Conservation (phyloP, 1,140 invertebrate species). For the Megalopta genalis region DNA sequence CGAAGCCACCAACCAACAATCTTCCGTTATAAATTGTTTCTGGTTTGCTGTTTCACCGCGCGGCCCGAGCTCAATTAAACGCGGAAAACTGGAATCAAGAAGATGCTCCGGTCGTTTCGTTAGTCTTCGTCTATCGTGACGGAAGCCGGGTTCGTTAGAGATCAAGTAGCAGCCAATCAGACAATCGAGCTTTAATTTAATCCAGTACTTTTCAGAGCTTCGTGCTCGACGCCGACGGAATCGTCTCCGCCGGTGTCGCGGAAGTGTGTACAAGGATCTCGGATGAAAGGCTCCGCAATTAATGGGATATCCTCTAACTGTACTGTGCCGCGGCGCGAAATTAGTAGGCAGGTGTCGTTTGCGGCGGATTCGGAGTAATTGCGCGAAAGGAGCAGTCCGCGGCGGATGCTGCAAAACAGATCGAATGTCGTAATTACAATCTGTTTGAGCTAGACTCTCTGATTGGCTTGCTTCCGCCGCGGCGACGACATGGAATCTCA, state of each 20-base stretch:
- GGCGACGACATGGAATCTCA: too few relatives aligned
- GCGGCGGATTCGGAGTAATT: slow-evolving; percentile 21
- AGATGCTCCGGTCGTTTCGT: background rate
- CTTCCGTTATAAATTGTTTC: background rate
- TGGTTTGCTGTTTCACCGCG: background rate
- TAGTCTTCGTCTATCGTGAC: background rate
- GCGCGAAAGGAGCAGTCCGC: background rate
- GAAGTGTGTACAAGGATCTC: background rate
- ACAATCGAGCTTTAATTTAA: slow-evolving; percentile 45
- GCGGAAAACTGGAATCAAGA: background rate
- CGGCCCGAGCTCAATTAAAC: background rate
- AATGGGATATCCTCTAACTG: slow-evolving; percentile 29
- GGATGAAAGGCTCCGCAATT: slow-evolving; percentile 46
- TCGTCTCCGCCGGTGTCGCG: background rate
- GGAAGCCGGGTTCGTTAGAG: slow-evolving; percentile 34
- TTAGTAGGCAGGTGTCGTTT: slow-evolving; percentile 29
- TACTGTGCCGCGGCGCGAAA: background rate
- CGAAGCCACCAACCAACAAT: background rate
- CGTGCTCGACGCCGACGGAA: too few relatives aligned
- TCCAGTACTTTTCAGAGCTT: slow-evolving; percentile 11
- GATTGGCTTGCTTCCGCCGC: background rate
- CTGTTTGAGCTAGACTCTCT: background rate
- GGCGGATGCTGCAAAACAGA: slow-evolving; percentile 13
- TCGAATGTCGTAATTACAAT: slow-evolving; percentile 20
- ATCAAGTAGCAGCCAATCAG: background rate